Evolutionary conservation across 2,797 vertebrate species (phyloP).

Genomic region (Arrhamphus sclerolepis): DNA sequence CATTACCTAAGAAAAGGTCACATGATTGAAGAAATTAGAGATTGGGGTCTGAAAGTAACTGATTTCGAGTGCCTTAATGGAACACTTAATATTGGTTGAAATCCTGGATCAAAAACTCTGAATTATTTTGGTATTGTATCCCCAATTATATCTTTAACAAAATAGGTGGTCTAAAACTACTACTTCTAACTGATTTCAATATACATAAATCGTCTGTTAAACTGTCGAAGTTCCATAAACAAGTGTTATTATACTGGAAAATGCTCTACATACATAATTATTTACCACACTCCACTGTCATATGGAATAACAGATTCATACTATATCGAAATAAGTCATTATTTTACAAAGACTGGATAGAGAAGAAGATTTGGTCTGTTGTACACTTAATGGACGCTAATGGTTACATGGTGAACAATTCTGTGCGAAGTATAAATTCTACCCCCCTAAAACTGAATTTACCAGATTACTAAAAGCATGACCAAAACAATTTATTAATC

Average conservation of each 20-base stretch:
- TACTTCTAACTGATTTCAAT: not conserved
- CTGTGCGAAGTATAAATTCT: not conserved
- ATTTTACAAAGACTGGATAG: not conserved
- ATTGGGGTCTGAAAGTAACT: too few species aligned
- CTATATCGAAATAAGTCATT: not conserved
- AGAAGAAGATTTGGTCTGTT: not conserved
- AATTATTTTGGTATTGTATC: not conserved
- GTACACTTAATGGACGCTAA: not conserved
- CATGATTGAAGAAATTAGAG: not conserved
- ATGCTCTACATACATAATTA: not conserved
- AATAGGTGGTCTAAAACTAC: not conserved
- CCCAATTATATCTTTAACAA: not conserved
- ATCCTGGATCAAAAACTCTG: not conserved
- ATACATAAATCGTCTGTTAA: not conserved
- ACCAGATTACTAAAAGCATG: not conserved
- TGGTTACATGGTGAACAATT: not conserved
- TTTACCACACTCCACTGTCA: not conserved
- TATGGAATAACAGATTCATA: not conserved
- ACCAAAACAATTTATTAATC: too few species aligned
- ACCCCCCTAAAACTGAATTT: not conserved
- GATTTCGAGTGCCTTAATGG: too few species aligned
- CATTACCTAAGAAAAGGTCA: too few species aligned
- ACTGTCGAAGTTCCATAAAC: too few species aligned
- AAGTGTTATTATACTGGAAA: not conserved
- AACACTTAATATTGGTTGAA: too few species aligned